Conservation (phyloP, 1,140 invertebrate genomes). For the Trichogramma pretiosum region DNA sequence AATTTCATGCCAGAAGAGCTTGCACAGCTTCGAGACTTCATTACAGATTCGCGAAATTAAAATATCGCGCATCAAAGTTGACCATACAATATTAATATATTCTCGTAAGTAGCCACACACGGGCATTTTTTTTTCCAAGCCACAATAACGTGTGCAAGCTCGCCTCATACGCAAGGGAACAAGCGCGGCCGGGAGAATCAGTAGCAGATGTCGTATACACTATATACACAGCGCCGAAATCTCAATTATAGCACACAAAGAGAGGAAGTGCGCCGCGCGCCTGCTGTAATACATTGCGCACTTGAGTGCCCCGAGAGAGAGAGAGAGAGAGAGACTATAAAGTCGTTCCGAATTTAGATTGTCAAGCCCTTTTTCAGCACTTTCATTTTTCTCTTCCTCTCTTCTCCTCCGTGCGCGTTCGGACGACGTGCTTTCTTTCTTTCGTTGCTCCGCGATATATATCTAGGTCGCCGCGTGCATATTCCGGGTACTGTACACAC, state of each 20-base stretch:
- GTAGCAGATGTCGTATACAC: constrained; percentile 12
- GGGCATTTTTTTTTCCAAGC: too few species aligned
- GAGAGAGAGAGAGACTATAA: too few species aligned
- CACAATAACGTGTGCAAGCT: neutral
- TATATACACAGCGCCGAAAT: too few species aligned
- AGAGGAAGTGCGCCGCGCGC: constrained; percentile 4
- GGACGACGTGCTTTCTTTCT: constrained; percentile 6
- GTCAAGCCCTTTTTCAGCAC: constrained; percentile 12
- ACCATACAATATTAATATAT: too few species aligned
- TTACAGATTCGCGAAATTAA: too few species aligned
- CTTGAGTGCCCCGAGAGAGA: neutral
- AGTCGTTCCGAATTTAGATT: constrained; percentile 13
- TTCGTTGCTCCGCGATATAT: neutral
- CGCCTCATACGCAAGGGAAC: neutral
- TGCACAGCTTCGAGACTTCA: too few species aligned
- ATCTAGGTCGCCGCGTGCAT: too few species aligned
- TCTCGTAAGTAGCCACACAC: too few species aligned
- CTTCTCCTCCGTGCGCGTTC: neutral
- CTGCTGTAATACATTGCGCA: neutral
- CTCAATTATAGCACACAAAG: constrained; percentile 16
- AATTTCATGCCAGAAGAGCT: too few species aligned
- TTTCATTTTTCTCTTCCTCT: neutral
- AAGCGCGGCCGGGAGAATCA: constrained; percentile 1
- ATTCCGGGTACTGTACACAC: too few species aligned
- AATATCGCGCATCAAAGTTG: too few species aligned